Evolutionary conservation across 2,113 vertebrate species (phyloP), one percentile per base, ranked within the genome.

Genomic region (Strigops habroptila): DNA sequence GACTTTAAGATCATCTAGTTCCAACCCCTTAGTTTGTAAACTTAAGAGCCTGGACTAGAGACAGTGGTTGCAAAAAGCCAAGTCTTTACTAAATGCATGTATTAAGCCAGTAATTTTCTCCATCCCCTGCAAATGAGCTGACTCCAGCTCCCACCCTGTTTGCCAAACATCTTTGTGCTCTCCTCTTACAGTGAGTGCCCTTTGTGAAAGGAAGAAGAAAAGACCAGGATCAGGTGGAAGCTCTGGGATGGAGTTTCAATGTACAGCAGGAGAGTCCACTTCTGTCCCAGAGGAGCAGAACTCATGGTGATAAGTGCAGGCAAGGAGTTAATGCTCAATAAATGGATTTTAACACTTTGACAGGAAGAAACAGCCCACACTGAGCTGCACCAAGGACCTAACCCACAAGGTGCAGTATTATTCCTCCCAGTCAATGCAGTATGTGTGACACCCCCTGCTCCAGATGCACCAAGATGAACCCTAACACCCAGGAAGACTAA

Each of bases 401-500:
- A 18, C 39, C 53, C 71, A 9, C 24, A 37, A n/a, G 49, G 57
- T 12, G 25, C 17, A 14, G 0, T 14, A 27, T 12, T 12, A 28
- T 4, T 9, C n/a, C 4, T 14, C 16, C 17, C 2, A 5, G 57
- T 28, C 41, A 18, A 7, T 4, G 33, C 4, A 23, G 9, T 2
- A 24, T 1, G 2, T 8, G 27, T 0, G 44, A 21, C 59, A 22
- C 49, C 18, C 49, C 0, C 37, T n/a, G 78, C 70, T 37, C 19
- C 3, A 23, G 37, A 9, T 4, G 28, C 33, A 30, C 51, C 60
- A 3, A n/a, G 33, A 28, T 5, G 17, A 24, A 39, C 4, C 43
- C 35, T 10, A 31, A n/a, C 3, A 49, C 24, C 18, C 1, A 9
- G n/a, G 28, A 14, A 0, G 7, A 16, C 25, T 6, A 8, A 10